Base-by-base conservation (phyloP, 2,797 vertebrate genomes). In the Pelochelys cantorii region DNA sequence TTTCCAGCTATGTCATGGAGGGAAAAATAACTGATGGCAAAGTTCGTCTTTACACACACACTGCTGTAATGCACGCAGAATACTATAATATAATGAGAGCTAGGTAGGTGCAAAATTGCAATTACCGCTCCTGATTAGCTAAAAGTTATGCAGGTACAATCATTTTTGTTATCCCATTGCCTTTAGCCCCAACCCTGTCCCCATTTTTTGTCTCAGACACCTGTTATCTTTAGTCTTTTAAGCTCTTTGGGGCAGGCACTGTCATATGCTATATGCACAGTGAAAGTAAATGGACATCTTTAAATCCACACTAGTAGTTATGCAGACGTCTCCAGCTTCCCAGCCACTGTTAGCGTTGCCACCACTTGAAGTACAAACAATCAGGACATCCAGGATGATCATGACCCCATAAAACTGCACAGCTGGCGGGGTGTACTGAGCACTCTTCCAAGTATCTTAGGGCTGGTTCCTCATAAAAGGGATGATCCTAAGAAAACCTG, bases 11-110 rank as follows among this genome's bases (percentile, higher is more conserved):
- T n/a, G 84, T 55, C 3, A 13, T 75, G 4, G 14, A 20, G 7
- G 53, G 5, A 12, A 3, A 9, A 3, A 77, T 57, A 54, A 3
- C 3, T n/a, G 0, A 1, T 13, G 37, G 81, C 80, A 12, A 74
- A 29, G 57, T 5, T 54, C 56, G 2, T 83, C 34, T 92, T 78
- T 56, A 82, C 25, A 7, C 2, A 25, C 5, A 62, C 23, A 53
- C 37, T 12, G 34, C 15, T 57, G 6, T 17, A 84, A 82, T 11
- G 2, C 11, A 4, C 0, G 1, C 27, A 94, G 55, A 81, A 88
- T 91, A 57, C 5, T 48, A 11, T 2, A 4, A 1, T 82, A 5
- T 7, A 56, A 0, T 27, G 20, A 79, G 15, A 15, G 11, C 48
- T 74, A 10, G 2, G n/a, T 82, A 81, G 2, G 15, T 85, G 75